Evolutionary conservation across 2,888 invertebrate genomes (phyloP), one percentile per base, ranked within the genome.

Genomic region (Drosophila longiperda): DNA sequence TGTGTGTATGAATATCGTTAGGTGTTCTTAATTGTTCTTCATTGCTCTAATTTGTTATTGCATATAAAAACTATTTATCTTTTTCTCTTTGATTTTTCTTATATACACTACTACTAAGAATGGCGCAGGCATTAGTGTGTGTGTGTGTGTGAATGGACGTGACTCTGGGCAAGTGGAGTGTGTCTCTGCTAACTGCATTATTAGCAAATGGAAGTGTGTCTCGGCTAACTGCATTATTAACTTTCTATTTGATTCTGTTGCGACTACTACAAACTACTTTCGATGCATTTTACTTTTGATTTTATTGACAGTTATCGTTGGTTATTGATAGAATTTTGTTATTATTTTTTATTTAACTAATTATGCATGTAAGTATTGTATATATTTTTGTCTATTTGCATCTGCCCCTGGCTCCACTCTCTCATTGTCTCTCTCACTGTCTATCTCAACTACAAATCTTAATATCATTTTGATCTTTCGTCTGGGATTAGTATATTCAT

Each of bases 231-330:
- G 70, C 55, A 55, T 33, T 60, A 32, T 48, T 50, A 58, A 53
- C 23, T 53, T 49, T 36, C 48, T 79, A 82, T 79, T 83, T 80
- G 83, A 86, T 83, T 83, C 63, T 53, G 36, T 67, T 80, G 81
- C 87, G 67, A 75, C 65, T 90, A 83, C 63, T 83, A 83, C 58
- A 63, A 70, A 58, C 87, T 90, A 89, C 58, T 49, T 87, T 87
- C 87, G 90, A 89, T 90, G 87, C 87, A 90, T 80, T 72, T 90
- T 60, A 82, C 80, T 89, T 90, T 87, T 87, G 87, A 90, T 87
- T 83, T 78, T 76, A 87, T 90, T 87, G 87, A 87, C 87, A 78
- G 69, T 90, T 83, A 87, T 90, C 90, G 87, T 87, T 87, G 90
- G 89, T 87, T 87, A 90, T 80, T 34, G 33, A 15, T 36, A 36